These are phyloP conservation scores for Drosophila baimaii DNA, from an alignment of 1,140 invertebrate species.

Conservation along the genomic window DNA sequence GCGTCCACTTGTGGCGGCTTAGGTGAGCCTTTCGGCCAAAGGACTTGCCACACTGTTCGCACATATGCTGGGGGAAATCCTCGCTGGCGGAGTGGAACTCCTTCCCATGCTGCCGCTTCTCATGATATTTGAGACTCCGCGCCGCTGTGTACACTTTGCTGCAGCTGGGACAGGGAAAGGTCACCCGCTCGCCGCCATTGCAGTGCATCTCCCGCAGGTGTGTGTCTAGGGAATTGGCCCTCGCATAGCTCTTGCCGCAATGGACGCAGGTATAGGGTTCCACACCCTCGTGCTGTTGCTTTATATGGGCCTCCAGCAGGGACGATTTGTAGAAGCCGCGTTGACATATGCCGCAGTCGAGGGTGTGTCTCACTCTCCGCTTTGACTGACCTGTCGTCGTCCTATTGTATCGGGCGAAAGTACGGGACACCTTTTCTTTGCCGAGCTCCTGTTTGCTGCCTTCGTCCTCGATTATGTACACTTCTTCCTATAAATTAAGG, in stretches of 20 bases:
- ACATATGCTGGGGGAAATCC: slow-evolving; percentile 29
- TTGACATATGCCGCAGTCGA: slow-evolving; percentile 53
- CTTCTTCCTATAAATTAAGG: slow-evolving; percentile 56
- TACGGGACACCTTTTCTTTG: slow-evolving; percentile 28
- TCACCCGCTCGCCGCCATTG: slow-evolving; percentile 14
- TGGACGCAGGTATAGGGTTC: slow-evolving; percentile 56
- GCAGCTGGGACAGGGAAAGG: slow-evolving; percentile 48
- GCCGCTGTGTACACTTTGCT: slow-evolving; percentile 59
- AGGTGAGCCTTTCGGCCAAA: slow-evolving; percentile 51
- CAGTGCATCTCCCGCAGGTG: slow-evolving; percentile 52
- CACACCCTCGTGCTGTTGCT: slow-evolving; percentile 57
- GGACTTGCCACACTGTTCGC: slow-evolving; percentile 63
- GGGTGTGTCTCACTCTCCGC: slow-evolving; percentile 43
- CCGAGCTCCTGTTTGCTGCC: slow-evolving; percentile 24
- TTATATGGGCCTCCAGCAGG: slow-evolving; percentile 64
- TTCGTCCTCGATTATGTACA: slow-evolving; percentile 67
- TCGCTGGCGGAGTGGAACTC: not conserved
- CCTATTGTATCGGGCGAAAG: not conserved
- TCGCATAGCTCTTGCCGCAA: slow-evolving; percentile 52
- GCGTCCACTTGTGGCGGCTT: slow-evolving; percentile 58
- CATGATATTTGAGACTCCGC: slow-evolving; percentile 69
- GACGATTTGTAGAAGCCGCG: slow-evolving; percentile 65
- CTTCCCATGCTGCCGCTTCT: slow-evolving; percentile 33
- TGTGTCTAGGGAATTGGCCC: slow-evolving; percentile 38
- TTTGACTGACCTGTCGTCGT: slow-evolving; percentile 8